phyloP scores from a whole-genome alignment of 2,797 vertebrate species.

The Fratercula arctica region DNA sequence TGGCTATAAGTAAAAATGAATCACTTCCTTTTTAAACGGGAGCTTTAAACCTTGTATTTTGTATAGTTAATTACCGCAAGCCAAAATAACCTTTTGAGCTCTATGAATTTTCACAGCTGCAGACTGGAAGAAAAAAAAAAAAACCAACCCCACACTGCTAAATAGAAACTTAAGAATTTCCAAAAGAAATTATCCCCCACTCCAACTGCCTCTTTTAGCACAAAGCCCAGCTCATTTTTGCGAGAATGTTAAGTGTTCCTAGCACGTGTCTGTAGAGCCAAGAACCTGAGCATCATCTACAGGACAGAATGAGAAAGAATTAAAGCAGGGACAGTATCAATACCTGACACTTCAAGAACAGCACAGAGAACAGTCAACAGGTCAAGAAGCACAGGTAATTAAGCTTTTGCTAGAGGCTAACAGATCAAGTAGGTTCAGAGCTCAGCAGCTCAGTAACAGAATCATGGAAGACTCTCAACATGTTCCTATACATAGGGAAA shows the following conservation, averaged over 20 bases:
- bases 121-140: background rate
- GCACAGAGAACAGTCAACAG: background rate
- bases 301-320: background rate
- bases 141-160: background rate
- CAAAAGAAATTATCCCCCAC: slow-evolving; percentile 28
- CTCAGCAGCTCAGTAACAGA: background rate
- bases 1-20: slow-evolving; percentile 56
- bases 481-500: background rate
- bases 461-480: background rate
- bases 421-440: background rate
- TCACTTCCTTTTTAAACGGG: slow-evolving; percentile 43
- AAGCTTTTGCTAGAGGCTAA: background rate
- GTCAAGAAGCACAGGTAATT: background rate
- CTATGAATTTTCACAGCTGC: slow-evolving; percentile 58
- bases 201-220: slow-evolving; percentile 38
- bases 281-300: background rate
- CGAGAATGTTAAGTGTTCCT: background rate
- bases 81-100: slow-evolving; percentile 61
- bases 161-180: slow-evolving; percentile 48
- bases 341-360: background rate
- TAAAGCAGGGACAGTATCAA: background rate
- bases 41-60: slow-evolving; percentile 49
- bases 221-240: slow-evolving; percentile 19
- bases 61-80: slow-evolving; percentile 48
- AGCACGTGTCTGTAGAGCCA: background rate